phyloP scores from a whole-genome alignment of 1,140 invertebrate species.

The Hestina assimilis region DNA sequence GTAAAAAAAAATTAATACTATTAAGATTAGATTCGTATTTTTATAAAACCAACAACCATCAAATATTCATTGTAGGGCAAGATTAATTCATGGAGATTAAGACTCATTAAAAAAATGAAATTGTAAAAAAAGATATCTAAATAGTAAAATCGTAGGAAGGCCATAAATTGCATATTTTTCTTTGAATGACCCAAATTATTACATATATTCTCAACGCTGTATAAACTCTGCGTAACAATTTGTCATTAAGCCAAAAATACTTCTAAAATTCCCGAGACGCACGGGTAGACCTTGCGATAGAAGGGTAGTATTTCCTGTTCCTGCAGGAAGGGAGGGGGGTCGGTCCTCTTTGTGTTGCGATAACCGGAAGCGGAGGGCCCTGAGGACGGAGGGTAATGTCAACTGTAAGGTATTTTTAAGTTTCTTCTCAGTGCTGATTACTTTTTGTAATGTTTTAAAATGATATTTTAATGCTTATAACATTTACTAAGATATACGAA shows the following conservation, averaged over 20 bases:
- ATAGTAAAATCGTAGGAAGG: too few species aligned
- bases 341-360: constrained; percentile 71
- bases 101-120: too few species aligned
- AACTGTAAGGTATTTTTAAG: constrained; percentile 72
- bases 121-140: too few species aligned
- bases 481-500: neutral
- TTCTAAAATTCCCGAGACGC: constrained; percentile 53
- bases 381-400: constrained; percentile 72
- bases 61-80: too few species aligned
- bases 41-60: too few species aligned
- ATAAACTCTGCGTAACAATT: constrained; percentile 36
- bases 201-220: constrained; percentile 7
- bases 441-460: constrained; percentile 39
- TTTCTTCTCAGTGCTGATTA: constrained; percentile 71
- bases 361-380: constrained; percentile 75
- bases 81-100: too few species aligned
- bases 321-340: constrained; percentile 46
- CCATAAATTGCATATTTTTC: constrained; percentile 3
- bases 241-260: constrained; percentile 59
- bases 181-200: neutral
- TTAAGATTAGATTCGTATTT: too few species aligned
- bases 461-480: constrained; percentile 16
- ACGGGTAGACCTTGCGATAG: constrained; percentile 70
- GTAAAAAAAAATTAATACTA: too few species aligned
- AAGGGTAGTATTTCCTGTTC: constrained; percentile 77